phyloP scores from a whole-genome alignment of 2,797 vertebrate genomes.

The Tinamus major region DNA sequence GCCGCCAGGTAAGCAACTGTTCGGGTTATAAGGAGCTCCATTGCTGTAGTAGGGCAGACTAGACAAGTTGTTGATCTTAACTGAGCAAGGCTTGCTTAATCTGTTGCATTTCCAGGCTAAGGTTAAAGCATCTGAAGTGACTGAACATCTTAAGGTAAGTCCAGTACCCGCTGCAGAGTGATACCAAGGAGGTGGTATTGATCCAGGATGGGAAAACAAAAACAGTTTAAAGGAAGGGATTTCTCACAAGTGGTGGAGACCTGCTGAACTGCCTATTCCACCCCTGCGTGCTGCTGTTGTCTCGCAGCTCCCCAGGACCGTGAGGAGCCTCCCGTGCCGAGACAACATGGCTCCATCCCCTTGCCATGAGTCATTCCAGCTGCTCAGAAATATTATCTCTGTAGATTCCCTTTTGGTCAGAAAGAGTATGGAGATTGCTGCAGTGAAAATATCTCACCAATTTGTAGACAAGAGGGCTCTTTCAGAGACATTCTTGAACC shows the following conservation, averaged over 20 bases:
- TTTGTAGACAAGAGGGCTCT: conserved; percentile 31
- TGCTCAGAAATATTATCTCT: conserved; percentile 21
- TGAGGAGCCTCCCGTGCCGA: conserved; percentile 14
- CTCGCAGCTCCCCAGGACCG: not conserved
- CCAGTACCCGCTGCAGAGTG: not conserved
- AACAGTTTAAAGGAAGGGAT: not conserved
- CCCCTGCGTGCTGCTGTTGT: accelerated
- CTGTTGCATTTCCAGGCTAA: not conserved
- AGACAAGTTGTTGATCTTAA: not conserved
- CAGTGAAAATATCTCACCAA: not conserved
- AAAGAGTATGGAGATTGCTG: not conserved
- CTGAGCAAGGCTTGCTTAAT: not conserved
- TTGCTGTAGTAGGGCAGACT: not conserved
- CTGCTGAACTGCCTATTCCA: not conserved
- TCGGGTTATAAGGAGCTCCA: not conserved
- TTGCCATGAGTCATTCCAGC: conserved; percentile 35
- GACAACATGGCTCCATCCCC: conserved; percentile 40
- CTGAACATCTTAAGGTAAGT: not conserved
- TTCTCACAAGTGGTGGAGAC: not conserved
- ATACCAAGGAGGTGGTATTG: not conserved
- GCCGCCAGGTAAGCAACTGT: not conserved
- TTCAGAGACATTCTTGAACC: not conserved
- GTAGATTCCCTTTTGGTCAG: conserved; percentile 20
- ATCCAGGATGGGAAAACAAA: not conserved
- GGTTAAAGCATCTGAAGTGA: not conserved